Percentiles rank a stretch among this genome's conserved stretches.
phyloP scores from a whole-genome alignment of 2,797 vertebrate genomes.

The Amblyraja radiata region DNA sequence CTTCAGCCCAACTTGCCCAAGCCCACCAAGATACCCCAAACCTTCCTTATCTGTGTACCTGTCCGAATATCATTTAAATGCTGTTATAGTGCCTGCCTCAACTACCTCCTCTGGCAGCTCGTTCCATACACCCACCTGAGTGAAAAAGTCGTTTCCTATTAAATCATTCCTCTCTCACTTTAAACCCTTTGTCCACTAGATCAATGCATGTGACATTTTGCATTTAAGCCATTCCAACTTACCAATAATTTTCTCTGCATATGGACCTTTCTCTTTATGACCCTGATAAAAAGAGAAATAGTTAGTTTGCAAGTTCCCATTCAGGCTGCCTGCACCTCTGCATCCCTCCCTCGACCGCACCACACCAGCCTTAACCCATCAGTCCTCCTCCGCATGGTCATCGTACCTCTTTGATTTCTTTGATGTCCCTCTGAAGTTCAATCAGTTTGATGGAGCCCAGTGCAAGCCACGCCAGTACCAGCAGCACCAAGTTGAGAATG shows the following conservation, averaged over 20 bases:
- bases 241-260: background rate
- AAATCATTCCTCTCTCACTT: no score
- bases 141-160: no score
- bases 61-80: no score
- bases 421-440: background rate
- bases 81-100: no score
- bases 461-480: background rate
- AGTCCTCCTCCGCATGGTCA: background rate
- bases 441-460: background rate
- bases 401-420: slow-evolving; percentile 23
- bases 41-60: no score
- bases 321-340: background rate
- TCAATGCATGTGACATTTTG: background rate
- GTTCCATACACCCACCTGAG: no score
- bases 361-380: background rate
- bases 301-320: background rate
- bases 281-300: background rate
- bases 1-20: no score
- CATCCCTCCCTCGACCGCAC: background rate
- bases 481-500: background rate
- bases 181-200: no score
- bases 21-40: no score
- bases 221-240: background rate
- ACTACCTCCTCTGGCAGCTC: no score
- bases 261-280: background rate